phyloP scores from a whole-genome alignment of 2,113 vertebrate species.

The Calidris pugnax region DNA sequence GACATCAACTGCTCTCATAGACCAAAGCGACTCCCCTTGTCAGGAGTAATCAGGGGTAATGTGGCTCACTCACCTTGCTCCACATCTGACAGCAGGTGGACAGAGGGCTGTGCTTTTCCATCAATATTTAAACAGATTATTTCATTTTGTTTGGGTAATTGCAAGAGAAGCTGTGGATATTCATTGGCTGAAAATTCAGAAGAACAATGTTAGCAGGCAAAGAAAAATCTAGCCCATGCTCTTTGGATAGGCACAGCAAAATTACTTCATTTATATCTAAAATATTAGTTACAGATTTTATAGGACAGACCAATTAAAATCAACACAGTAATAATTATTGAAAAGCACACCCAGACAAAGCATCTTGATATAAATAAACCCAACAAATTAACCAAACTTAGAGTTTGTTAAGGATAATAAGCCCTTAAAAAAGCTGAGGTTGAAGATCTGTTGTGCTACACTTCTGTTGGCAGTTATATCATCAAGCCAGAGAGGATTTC shows the following conservation, averaged over 20 bases:
- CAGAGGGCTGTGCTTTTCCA: not conserved
- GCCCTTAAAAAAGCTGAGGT: not conserved
- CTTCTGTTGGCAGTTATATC: not conserved
- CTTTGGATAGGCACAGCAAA: not conserved
- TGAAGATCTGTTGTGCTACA: not conserved
- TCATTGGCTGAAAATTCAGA: not conserved
- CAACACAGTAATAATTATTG: not conserved
- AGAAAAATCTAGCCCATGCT: not conserved
- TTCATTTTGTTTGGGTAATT: not conserved
- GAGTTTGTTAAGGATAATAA: not conserved
- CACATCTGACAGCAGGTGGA: constrained; percentile 62
- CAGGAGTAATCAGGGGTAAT: not conserved
- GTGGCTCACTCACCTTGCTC: constrained; percentile 62
- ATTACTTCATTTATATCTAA: not conserved
- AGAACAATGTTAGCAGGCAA: not conserved
- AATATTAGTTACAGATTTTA: not conserved
- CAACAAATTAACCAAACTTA: not conserved
- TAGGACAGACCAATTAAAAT: not conserved
- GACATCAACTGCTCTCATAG: not conserved
- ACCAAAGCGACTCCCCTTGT: not conserved
- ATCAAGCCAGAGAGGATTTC: not conserved
- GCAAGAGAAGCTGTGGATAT: constrained; percentile 15
- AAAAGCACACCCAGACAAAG: not conserved
- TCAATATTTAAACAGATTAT: constrained; percentile 52
- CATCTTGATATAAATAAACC: not conserved